Evolutionary conservation across 2,797 vertebrate genomes (phyloP), one percentile per base, ranked within the genome.

Genomic region (Gymnoscopelus braueri): DNA sequence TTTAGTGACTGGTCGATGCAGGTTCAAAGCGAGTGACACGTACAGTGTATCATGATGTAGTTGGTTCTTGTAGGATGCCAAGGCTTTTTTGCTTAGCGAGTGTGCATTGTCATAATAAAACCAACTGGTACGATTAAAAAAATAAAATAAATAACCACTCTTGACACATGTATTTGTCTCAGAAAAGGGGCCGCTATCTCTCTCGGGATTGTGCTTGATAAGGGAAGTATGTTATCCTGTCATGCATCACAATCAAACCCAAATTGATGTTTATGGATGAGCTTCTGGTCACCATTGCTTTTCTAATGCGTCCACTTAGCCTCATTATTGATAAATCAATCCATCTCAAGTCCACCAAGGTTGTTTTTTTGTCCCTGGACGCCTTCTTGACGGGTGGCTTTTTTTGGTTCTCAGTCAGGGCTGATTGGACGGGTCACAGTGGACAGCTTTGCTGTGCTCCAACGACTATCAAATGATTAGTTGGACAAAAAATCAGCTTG

Each of bases 21-120:
- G 82, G 80, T 87, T 77, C 24, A 24, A 44, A 60, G 77, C 65
- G 15, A 71, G 54, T 62, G 75, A 77, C 70, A 79, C 59, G 9
- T 77, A 11, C 57, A 69, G 69, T 44, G 39, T 44, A 44, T 78
- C 76, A 71, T 71, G 15, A 70, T 74, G 29, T 72, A 75, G 77
- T 74, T 82, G 77, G 57, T 78, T 91, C 89, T 87, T 72, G 85
- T 72, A 69, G 79, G 72, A 81, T 85, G 85, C 82, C 92, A 92
- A 90, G 90, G 79, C 79, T 84, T 56, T 57, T 87, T 83, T 87
- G 84, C 83, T 91, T 84, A 69, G 85, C 61, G 14, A 85, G 88
- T 91, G 87, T 90, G 90, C 77, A 87, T 90, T 90, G 85, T 90
- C 84, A 92, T 91, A 91, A 91, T 90, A 90, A 91, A 91, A 90